Conservation (phyloP, 2,888 invertebrate species). For the Sesia apiformis region DNA sequence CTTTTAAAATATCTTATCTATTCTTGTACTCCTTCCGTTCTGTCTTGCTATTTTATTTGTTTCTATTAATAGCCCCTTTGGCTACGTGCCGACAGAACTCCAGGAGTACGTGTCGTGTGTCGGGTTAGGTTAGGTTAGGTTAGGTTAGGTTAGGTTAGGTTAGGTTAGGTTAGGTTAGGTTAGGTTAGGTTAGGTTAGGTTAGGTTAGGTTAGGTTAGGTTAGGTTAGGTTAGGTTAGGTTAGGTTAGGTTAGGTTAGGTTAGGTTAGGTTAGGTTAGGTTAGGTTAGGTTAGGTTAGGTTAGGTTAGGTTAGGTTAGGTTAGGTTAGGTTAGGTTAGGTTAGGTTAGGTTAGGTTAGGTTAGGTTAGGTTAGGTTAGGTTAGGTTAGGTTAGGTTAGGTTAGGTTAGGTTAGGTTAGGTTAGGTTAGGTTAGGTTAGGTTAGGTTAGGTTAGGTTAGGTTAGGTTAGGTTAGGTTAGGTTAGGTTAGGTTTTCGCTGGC, state of each 20-base stretch:
- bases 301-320: slow-evolving; percentile 9
- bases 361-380: slow-evolving; percentile 8
- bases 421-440: slow-evolving; percentile 6
- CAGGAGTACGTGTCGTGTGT: no score
- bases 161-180: slow-evolving; percentile 9
- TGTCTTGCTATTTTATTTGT: no score
- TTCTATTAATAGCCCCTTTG: no score
- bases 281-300: slow-evolving; percentile 9
- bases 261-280: slow-evolving; percentile 9
- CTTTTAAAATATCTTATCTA: no score
- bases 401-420: background rate
- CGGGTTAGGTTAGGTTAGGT: slow-evolving; percentile 9
- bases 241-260: slow-evolving; percentile 3
- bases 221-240: slow-evolving; percentile 9
- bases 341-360: slow-evolving; percentile 7
- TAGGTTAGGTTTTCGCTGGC: background rate
- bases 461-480: slow-evolving; percentile 6
- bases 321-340: slow-evolving; percentile 8
- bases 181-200: slow-evolving; percentile 10
- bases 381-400: slow-evolving; percentile 9
- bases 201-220: slow-evolving; percentile 9
- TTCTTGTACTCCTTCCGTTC: no score
- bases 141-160: slow-evolving; percentile 9
- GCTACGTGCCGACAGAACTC: no score
- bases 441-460: slow-evolving; percentile 5